Evolutionary conservation across 2,888 invertebrate genomes (phyloP).

Genomic region (Cabera pusaria): DNA sequence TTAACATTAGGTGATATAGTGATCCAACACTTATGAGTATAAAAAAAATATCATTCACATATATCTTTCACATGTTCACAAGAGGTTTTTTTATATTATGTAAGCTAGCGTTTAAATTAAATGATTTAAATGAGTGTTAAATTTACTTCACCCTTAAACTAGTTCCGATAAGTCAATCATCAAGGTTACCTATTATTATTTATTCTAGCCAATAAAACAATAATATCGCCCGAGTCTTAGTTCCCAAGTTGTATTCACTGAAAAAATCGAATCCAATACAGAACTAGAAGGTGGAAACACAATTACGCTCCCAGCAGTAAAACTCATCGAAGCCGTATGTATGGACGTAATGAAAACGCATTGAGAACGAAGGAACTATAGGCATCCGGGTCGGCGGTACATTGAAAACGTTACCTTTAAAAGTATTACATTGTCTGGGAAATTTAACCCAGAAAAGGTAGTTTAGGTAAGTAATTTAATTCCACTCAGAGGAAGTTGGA

Average conservation of each 20-base stretch:
- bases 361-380: conserved; percentile 35
- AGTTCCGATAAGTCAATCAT: too few species aligned
- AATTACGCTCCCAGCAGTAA: conserved; percentile 43
- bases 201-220: neutral
- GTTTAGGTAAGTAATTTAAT: conserved; percentile 70
- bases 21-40: too few species aligned
- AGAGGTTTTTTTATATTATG: too few species aligned
- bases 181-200: too few species aligned
- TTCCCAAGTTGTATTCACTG: conserved; percentile 5
- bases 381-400: conserved; percentile 41
- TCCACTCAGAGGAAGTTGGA: conserved; percentile 53
- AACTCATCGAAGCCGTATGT: conserved; percentile 41
- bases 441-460: conserved; percentile 63
- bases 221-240: neutral
- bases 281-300: conserved; percentile 38
- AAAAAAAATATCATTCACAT: too few species aligned
- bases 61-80: too few species aligned
- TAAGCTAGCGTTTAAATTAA: too few species aligned
- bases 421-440: conserved; percentile 56
- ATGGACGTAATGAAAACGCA: conserved; percentile 45
- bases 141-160: too few species aligned
- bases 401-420: conserved; percentile 46
- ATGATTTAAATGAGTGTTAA: too few species aligned
- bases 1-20: too few species aligned
- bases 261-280: conserved; percentile 13